Evolutionary conservation across 2,113 vertebrate genomes (phyloP).

Genomic region (Cyphomyrus plagiostoma): DNA sequence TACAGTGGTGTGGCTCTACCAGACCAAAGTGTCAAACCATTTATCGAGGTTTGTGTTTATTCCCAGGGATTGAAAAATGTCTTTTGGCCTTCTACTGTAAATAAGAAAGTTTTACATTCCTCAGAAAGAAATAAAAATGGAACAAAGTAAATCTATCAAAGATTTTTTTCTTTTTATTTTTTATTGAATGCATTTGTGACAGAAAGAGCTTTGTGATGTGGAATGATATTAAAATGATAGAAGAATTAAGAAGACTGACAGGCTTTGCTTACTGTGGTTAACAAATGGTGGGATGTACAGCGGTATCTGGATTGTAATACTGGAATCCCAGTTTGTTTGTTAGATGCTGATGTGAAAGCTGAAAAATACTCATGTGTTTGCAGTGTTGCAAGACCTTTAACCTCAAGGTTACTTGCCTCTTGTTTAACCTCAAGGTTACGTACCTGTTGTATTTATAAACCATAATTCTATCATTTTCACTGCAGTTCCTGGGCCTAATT

Average conservation of each 20-base stretch:
- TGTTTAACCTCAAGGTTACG: neutral
- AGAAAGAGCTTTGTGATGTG: neutral
- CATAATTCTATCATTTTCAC: neutral
- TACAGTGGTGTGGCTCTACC: neutral
- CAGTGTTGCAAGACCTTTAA: neutral
- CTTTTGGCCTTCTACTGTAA: conserved; percentile 18
- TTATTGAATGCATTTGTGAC: neutral
- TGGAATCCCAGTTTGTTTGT: neutral
- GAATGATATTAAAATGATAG: neutral
- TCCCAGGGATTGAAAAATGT: conserved; percentile 4
- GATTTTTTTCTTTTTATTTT: neutral
- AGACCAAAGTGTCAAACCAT: conserved; percentile 12
- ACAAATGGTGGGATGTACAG: neutral
- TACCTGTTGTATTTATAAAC: neutral
- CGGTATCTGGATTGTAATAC: neutral
- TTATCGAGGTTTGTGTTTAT: neutral
- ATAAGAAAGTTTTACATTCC: conserved; percentile 17
- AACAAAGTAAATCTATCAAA: neutral
- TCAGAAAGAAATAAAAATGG: neutral
- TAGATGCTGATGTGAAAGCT: neutral
- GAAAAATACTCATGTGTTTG: neutral
- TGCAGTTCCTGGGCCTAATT: neutral
- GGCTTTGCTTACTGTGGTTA: neutral
- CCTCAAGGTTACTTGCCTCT: neutral
- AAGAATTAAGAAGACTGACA: neutral